These are phyloP conservation scores for Sylvietta virens DNA, from an alignment of 2,113 vertebrate genomes.

Conservation along the genomic window DNA sequence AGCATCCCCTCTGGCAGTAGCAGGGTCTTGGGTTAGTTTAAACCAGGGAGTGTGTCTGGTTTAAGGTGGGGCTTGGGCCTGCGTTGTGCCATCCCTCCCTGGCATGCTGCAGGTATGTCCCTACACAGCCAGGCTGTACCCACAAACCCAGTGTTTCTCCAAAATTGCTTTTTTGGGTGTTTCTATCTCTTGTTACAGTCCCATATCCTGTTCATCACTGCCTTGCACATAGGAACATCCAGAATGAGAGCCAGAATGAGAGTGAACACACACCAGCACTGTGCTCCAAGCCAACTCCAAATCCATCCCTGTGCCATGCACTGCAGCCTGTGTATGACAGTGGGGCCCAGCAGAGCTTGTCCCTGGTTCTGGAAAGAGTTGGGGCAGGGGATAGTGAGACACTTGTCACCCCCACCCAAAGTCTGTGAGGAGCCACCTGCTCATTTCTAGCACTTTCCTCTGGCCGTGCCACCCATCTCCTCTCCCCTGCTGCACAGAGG, in stretches of 20 bases:
- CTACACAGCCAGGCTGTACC: background rate
- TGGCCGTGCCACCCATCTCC: rapidly evolving
- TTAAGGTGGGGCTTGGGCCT: background rate
- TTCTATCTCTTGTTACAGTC: background rate
- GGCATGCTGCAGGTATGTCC: background rate
- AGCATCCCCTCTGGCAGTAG: background rate
- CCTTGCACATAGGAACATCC: background rate
- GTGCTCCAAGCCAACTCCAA: background rate
- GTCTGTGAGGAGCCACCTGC: background rate
- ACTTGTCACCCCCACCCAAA: background rate
- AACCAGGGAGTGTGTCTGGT: background rate
- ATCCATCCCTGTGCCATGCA: background rate
- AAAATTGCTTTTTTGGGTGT: background rate
- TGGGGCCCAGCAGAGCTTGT: background rate
- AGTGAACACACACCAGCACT: background rate
- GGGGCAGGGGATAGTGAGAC: background rate
- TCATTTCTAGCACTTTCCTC: background rate
- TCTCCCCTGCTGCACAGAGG: background rate
- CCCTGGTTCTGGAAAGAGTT: background rate
- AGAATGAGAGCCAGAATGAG: background rate
- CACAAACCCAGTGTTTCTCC: background rate
- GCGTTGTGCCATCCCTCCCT: background rate
- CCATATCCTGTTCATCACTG: background rate
- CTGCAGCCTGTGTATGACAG: background rate
- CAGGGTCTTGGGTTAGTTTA: background rate